phyloP scores from a whole-genome alignment of 30 jellyfish, hydroid and myxozoan species.

The Haliclystus octoradiatus region DNA sequence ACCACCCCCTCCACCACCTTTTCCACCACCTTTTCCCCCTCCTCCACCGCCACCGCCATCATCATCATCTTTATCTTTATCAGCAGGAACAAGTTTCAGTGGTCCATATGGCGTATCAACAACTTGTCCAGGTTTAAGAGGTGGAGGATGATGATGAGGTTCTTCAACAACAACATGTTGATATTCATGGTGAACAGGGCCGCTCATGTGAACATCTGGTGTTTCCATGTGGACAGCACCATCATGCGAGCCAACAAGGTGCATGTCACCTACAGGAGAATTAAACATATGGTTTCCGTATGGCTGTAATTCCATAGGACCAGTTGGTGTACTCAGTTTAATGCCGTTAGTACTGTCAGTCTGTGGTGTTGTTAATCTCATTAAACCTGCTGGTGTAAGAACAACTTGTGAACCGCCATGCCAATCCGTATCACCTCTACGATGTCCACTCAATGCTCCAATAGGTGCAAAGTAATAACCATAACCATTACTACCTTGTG shows the following conservation, averaged over 20 bases:
- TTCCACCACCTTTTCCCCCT: slow-evolving; percentile 43
- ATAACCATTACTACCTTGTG: slow-evolving; percentile 52
- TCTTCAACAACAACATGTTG: slow-evolving; percentile 67
- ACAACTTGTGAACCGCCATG: slow-evolving; percentile 68
- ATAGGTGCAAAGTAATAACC: slow-evolving; percentile 61
- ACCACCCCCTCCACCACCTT: slow-evolving; percentile 27
- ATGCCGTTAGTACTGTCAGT: slow-evolving; percentile 24
- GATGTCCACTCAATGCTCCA: slow-evolving; percentile 75
- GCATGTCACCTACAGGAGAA: slow-evolving; percentile 88
- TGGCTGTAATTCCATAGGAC: slow-evolving; percentile 70
- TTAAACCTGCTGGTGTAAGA: slow-evolving; percentile 79
- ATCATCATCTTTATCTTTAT: slow-evolving; percentile 19
- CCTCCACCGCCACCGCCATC: slow-evolving; percentile 64
- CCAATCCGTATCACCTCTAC: slow-evolving; percentile 65
- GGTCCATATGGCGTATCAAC: slow-evolving; percentile 92
- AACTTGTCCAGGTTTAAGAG: slow-evolving; percentile 74
- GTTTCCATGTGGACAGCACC: slow-evolving; percentile 88
- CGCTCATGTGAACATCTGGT: slow-evolving; percentile 73
- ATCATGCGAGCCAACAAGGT: slow-evolving; percentile 73
- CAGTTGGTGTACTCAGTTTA: slow-evolving; percentile 64
- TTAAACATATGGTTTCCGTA: slow-evolving; percentile 68
- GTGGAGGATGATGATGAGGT: slow-evolving; percentile 30
- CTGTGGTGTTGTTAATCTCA: slow-evolving; percentile 39
- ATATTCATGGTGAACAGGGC: slow-evolving; percentile 88
- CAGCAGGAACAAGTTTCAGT: slow-evolving; percentile 90